These are phyloP conservation scores for Apamea sordens DNA, from an alignment of 2,888 invertebrate species.

Conservation along the genomic window DNA sequence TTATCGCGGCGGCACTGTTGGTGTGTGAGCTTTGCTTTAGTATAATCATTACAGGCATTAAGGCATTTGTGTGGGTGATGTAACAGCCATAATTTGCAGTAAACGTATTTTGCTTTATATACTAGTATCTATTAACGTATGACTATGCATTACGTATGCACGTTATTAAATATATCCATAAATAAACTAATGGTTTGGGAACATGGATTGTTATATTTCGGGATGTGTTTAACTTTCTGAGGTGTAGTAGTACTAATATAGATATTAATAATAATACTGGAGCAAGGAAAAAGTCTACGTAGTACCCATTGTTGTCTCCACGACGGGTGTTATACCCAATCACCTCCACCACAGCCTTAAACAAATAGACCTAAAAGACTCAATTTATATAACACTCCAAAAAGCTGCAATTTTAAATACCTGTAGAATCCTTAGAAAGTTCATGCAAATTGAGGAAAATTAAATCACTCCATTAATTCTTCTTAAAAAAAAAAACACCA, in stretches of 20 bases:
- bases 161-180: constrained; percentile 17
- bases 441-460: too few species aligned
- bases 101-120: constrained; percentile 64
- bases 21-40: constrained; percentile 78
- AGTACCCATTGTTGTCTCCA: too few species aligned
- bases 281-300: too few species aligned
- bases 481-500: too few species aligned
- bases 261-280: background rate
- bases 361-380: too few species aligned
- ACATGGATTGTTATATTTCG: constrained; percentile 12
- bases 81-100: constrained; percentile 88
- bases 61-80: constrained; percentile 85
- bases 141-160: constrained; percentile 33
- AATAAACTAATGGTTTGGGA: constrained; percentile 47
- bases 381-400: too few species aligned
- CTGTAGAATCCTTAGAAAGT: too few species aligned
- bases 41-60: constrained; percentile 47
- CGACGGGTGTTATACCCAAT: too few species aligned
- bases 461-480: too few species aligned
- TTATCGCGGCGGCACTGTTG: constrained; percentile 49
- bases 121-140: constrained; percentile 48
- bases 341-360: too few species aligned
- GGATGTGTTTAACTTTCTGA: constrained; percentile 42
- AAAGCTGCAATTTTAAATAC: too few species aligned
- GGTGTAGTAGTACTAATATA: constrained; percentile 58